phyloP scores from a whole-genome alignment of 1,140 invertebrate genomes.

The Calosoma granatense region DNA sequence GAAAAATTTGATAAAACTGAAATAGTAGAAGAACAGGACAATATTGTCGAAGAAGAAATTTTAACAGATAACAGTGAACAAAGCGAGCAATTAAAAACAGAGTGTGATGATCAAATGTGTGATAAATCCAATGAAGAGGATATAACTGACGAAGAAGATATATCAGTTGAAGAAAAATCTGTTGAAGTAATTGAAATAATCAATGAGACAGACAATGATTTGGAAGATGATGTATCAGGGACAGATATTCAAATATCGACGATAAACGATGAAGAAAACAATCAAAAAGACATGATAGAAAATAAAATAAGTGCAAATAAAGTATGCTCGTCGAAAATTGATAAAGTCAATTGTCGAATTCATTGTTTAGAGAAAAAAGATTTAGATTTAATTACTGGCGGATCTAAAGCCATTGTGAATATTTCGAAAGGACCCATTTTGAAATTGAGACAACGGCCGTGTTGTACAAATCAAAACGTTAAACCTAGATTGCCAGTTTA shows the following conservation, averaged over 20 bases:
- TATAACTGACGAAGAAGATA: constrained; percentile 12
- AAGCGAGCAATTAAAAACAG: neutral
- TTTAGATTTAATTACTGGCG: constrained; percentile 22
- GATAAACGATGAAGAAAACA: neutral
- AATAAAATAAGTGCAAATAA: neutral
- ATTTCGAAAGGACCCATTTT: constrained; percentile 26
- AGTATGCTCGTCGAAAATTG: neutral
- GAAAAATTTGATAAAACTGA: too few species aligned
- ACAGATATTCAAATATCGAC: neutral
- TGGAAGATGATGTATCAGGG: neutral
- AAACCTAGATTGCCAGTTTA: constrained; percentile 27
- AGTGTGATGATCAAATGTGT: neutral
- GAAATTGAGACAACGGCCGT: constrained; percentile 27
- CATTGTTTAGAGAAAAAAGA: constrained; percentile 32
- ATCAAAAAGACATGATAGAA: neutral
- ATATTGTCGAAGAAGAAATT: too few species aligned
- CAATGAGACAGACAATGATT: too few species aligned
- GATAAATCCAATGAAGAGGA: neutral
- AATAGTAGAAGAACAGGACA: too few species aligned
- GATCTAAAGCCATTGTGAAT: constrained; percentile 24
- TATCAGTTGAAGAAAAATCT: constrained; percentile 15
- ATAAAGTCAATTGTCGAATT: constrained; percentile 26
- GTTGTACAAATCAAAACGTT: constrained; percentile 25
- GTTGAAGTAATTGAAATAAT: constrained; percentile 16
- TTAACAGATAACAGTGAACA: constrained; percentile 10